Evolutionary conservation across 2,888 invertebrate species (phyloP).

Genomic region (Isotomurus palustris): DNA sequence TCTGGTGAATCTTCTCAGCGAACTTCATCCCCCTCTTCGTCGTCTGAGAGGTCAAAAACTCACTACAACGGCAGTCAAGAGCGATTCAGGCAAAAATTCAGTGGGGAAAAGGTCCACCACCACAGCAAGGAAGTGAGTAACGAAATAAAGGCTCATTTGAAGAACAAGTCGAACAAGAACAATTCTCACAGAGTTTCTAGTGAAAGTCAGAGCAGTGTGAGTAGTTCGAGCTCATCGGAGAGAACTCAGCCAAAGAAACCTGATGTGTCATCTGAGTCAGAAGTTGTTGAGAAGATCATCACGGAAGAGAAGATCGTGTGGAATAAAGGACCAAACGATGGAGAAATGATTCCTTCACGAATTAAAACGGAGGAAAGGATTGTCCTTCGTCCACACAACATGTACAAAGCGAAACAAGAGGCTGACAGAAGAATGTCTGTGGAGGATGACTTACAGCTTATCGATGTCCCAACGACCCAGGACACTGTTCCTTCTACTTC

Average conservation of each 20-base stretch:
- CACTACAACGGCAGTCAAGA: constrained; percentile 4
- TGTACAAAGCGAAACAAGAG: background rate
- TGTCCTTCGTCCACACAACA: constrained; percentile 27
- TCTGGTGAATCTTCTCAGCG: background rate
- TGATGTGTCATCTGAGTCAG: constrained; percentile 23
- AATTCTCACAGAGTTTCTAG: background rate
- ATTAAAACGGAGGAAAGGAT: constrained; percentile 39
- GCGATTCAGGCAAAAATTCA: constrained; percentile 13
- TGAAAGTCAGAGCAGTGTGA: background rate
- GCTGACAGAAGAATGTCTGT: background rate
- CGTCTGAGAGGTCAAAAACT: constrained; percentile 13
- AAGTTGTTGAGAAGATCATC: constrained; percentile 36
- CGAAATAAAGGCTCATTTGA: too few species aligned
- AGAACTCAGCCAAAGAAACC: too few species aligned
- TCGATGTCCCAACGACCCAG: too few species aligned
- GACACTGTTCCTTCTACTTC: background rate
- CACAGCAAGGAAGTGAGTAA: constrained; percentile 29
- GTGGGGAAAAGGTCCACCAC: constrained; percentile 18
- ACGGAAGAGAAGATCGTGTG: constrained; percentile 43
- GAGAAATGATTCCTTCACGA: constrained; percentile 35
- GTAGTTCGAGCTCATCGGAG: too few species aligned
- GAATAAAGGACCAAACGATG: constrained; percentile 29
- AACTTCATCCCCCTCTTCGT: background rate
- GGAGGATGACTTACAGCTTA: constrained; percentile 4
- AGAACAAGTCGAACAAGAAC: too few species aligned